These are phyloP conservation scores for Felis chaus DNA, from an alignment of 2,113 vertebrate species.

Conservation along the genomic window DNA sequence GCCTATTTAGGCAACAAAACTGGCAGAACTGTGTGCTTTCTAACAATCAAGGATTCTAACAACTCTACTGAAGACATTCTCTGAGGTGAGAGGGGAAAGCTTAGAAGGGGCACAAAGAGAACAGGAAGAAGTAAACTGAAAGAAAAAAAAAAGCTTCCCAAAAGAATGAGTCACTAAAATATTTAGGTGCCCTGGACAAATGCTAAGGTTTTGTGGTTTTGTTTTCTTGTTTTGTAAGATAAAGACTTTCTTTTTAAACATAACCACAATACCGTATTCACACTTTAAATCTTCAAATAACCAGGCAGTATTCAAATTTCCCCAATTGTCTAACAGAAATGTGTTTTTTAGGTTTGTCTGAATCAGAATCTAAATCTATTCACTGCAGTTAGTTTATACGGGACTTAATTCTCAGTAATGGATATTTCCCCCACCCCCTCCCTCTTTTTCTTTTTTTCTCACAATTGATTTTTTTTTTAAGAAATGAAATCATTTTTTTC, in stretches of 20 bases:
- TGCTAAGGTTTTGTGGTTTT: not conserved
- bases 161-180: slow-evolving; percentile 1
- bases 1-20: not conserved
- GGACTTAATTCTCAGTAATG: not conserved
- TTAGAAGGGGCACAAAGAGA: not conserved
- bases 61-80: not conserved
- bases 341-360: not conserved
- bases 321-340: not conserved
- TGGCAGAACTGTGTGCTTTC: not conserved
- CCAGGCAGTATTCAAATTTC: not conserved
- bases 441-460: not conserved
- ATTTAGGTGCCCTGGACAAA: not conserved
- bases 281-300: slow-evolving; percentile 14
- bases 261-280: not conserved
- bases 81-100: not conserved
- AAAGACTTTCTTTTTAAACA: slow-evolving; percentile 38
- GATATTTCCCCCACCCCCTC: not conserved
- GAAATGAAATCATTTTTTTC: not conserved
- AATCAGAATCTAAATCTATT: slow-evolving; percentile 8
- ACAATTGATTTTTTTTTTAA: not conserved
- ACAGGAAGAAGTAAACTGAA: not conserved
- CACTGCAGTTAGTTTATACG: not conserved
- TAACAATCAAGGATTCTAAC: not conserved
- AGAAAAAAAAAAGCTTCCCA: not conserved
- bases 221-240: slow-evolving; percentile 35